Evolutionary conservation across 2,113 vertebrate genomes (phyloP), one percentile per base, ranked within the genome.

Genomic region (Hylia prasina): DNA sequence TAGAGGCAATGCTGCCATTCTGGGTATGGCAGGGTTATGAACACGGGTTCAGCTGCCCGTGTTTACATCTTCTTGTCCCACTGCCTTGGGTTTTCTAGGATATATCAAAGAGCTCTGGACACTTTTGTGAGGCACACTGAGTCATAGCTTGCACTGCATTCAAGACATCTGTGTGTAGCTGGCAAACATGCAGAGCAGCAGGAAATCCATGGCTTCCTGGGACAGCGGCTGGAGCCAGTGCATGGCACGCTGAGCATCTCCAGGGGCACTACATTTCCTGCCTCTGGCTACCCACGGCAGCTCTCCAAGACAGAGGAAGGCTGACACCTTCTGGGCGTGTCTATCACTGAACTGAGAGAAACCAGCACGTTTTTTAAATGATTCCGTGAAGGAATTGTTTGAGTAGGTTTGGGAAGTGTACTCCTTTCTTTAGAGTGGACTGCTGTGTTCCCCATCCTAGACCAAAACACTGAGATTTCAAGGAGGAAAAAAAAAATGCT

Each of bases 221-320:
- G 25, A 12, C 0, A 48, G 40, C 17, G 1, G 30, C 30, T 86
- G 68, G 24, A 92, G 60, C 31, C 42, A 40, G 20, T 0, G 11
- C 35, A 10, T 3, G 30, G 51, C 56, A 47, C 0, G 0, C 35
- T 17, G 15, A 53, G 54, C 20, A 33, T n/a, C 48, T 72, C 71
- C 72, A 54, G 6, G 0, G 35, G 51, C 48, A 25, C 61, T 11
- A 0, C 5, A 0, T 10, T 22, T 30, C 44, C 35, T 48, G 15
- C 24, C 44, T 69, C 31, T 21, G 48, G 31, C 20, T 37, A 31
- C 9, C 54, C 50, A 48, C 31, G 2, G 6, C 44, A 27, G 15
- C 8, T 51, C 20, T 27, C 21, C 23, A 19, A 87, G 24, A 35
- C 2, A 64, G 53, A n/a, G n/a, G 47, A 89, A 83, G 72, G 27